Evolutionary conservation across 2,888 invertebrate genomes (phyloP).

Genomic region (Apoderus coryli): DNA sequence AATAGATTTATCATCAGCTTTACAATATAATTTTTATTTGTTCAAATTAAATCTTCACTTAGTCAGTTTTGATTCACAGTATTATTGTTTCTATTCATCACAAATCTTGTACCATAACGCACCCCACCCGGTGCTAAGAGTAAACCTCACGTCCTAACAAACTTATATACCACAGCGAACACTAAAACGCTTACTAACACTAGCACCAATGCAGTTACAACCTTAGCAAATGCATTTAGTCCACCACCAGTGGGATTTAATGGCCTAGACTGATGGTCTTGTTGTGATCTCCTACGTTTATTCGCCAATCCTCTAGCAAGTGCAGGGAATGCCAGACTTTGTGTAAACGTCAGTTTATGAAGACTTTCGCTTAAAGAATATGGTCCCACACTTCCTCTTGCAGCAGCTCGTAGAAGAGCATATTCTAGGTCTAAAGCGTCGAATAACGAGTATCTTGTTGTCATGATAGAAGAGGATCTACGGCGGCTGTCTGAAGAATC

Average conservation of each 20-base stretch:
- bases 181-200: conserved; percentile 56
- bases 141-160: conserved; percentile 62
- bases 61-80: no score
- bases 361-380: conserved; percentile 56
- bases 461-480: conserved; percentile 44
- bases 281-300: conserved; percentile 41
- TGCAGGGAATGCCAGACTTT: conserved; percentile 58
- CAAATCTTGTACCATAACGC: conserved; percentile 21
- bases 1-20: no score
- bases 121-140: conserved; percentile 46
- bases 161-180: conserved; percentile 59
- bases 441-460: conserved; percentile 49
- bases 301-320: conserved; percentile 51
- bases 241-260: conserved; percentile 48
- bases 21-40: no score
- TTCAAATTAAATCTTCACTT: no score
- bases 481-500: conserved; percentile 35
- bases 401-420: conserved; percentile 50
- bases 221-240: conserved; percentile 55
- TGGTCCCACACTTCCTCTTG: conserved; percentile 55
- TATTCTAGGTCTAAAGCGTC: conserved; percentile 59
- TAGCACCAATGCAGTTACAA: conserved; percentile 51
- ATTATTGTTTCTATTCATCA: conserved; percentile 19
- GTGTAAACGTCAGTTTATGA: conserved; percentile 59
- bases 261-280: conserved; percentile 35